A percentile compares a stretch with the other conserved stretches of the same genome.
Conservation (phyloP, 2,797 vertebrate species). For the Melanogrammus aeglefinus region DNA sequence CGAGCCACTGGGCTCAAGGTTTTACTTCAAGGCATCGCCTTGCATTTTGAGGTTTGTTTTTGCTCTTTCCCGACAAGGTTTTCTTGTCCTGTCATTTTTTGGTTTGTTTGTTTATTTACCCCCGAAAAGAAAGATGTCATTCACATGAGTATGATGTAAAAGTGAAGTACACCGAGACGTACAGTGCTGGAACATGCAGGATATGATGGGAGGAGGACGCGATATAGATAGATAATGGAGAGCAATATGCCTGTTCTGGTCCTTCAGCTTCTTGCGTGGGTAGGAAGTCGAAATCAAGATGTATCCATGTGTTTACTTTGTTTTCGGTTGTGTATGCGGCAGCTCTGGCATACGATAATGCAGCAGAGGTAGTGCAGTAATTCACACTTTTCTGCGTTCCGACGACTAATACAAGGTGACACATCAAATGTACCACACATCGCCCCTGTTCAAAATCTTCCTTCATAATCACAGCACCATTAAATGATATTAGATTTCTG, state of each 20-base stretch:
- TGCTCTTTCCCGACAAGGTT: too few species aligned
- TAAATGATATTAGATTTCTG: slow-evolving; percentile 53
- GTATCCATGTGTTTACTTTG: too few species aligned
- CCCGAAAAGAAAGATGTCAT: neutral
- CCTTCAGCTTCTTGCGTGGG: too few species aligned
- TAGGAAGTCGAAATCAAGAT: too few species aligned
- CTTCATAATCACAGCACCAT: slow-evolving; percentile 44
- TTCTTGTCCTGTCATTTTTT: neutral
- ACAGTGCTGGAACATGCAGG: neutral
- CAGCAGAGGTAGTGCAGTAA: slow-evolving; percentile 3
- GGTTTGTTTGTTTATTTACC: neutral
- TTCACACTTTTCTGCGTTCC: slow-evolving; percentile 32
- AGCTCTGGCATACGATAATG: neutral
- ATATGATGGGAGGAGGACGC: too few species aligned
- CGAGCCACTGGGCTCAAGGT: slow-evolving; percentile 32
- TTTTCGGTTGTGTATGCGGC: too few species aligned
- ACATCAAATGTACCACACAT: slow-evolving; percentile 49
- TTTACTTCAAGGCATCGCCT: slow-evolving; percentile 21
- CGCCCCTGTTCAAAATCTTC: slow-evolving; percentile 35
- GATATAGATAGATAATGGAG: too few species aligned
- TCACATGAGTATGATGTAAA: neutral
- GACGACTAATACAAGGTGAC: slow-evolving; percentile 60
- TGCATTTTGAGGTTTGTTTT: neutral
- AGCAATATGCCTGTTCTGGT: too few species aligned
- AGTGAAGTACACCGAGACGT: neutral